Base-by-base conservation (phyloP, 92 coral and sea anemone species). In the Porites rus region DNA sequence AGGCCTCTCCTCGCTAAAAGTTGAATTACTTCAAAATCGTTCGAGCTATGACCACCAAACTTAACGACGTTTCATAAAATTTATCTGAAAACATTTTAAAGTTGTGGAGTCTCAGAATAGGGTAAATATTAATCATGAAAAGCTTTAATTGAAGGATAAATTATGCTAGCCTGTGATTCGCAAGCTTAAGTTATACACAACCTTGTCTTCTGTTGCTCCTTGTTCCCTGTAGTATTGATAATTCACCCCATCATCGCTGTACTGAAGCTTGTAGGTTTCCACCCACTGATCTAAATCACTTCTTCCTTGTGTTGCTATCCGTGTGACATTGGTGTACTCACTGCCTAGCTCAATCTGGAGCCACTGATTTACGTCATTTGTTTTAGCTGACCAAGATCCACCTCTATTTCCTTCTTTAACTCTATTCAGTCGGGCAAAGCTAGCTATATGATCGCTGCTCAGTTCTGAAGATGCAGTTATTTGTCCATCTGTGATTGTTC, bases 251-350 rank as follows among this genome's bases (percentile, higher is more conserved):
- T 69, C 74, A 46, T 69, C 14, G 16, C 74, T 24, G 74, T 69
- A 69, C 6, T 69, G 74, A 17, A 69, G 17, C 3, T 28, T 69
- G 51, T 69, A 69, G 14, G 18, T 69, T 28, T 14, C 38, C 11
- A 69, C 74, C 74, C 74, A 69, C 51, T 69, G 74, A 18, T 18
- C 6, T 4, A 21, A 10, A 3, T 10, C 17, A 25, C 22, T 31
- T 25, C 74, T 69, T 69, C 74, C 74, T 69, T 69, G 74, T 25
- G 74, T 69, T 25, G 74, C 50, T 1, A 69, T 24, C 10, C 74
- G 12, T 25, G 51, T 25, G 12, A 69, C 51, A 7, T 10, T 24
- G 74, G 53, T 69, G 4, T 10, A 8, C 5, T 8, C 16, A 31
- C 38, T 69, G 1, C 38, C n/a, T 0, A 22, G 4, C 7, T 69